These are phyloP conservation scores for Ammodytes marinus DNA, from an alignment of 2,113 vertebrate genomes.

Conservation along the genomic window DNA sequence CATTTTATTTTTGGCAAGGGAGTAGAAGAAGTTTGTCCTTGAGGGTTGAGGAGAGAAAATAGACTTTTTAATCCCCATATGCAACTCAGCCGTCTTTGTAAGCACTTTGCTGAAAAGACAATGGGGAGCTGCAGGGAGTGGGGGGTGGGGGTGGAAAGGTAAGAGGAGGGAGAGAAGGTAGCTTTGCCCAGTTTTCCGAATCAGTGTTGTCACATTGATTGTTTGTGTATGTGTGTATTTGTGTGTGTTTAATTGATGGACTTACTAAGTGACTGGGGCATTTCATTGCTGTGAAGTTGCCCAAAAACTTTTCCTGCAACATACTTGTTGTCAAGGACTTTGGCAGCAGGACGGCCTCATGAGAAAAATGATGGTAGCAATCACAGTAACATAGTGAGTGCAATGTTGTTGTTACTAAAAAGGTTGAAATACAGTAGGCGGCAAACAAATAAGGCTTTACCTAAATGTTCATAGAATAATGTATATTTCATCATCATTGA, in stretches of 20 bases:
- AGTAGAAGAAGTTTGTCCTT: constrained; percentile 73
- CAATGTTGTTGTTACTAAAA: not conserved
- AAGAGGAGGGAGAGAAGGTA: constrained; percentile 12
- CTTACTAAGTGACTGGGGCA: not conserved
- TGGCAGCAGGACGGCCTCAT: not conserved
- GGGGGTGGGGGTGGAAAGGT: constrained; percentile 28
- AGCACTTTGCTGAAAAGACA: constrained; percentile 71
- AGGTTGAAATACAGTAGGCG: not conserved
- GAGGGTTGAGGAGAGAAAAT: constrained; percentile 61
- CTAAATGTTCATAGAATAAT: not conserved
- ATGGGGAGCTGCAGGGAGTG: constrained; percentile 28
- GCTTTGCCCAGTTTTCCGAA: constrained; percentile 12
- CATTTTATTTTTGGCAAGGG: constrained; percentile 68
- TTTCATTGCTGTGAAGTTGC: constrained; percentile 16
- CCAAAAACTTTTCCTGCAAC: constrained; percentile 7
- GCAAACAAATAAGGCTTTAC: not conserved
- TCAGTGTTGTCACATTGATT: constrained; percentile 29
- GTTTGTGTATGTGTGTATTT: constrained; percentile 2
- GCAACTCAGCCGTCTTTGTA: constrained; percentile 73
- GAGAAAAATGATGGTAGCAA: not conserved
- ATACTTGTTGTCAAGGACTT: not conserved
- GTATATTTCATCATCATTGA: not conserved
- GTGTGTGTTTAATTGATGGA: constrained; percentile 13
- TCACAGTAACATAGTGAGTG: not conserved
- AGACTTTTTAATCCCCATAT: constrained; percentile 72